Conservation (phyloP, 2,113 vertebrate species). For the Maccullochella peelii region DNA sequence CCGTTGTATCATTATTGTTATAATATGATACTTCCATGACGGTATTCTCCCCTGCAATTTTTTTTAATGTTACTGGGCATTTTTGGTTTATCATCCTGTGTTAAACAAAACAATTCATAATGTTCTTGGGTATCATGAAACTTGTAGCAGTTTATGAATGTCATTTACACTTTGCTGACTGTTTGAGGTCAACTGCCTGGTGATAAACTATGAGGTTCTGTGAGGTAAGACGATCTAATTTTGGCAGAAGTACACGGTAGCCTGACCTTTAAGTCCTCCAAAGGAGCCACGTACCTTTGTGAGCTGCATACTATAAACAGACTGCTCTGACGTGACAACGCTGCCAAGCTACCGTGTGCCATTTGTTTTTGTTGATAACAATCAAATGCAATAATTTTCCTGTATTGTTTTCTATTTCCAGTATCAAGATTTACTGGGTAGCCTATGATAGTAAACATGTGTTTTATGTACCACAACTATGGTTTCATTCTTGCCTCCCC, state of each 20-base stretch:
- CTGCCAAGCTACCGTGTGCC: not conserved
- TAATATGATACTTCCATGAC: not conserved
- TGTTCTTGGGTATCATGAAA: not conserved
- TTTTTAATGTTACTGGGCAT: not conserved
- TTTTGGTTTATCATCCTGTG: not conserved
- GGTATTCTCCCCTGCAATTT: no score
- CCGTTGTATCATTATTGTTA: not conserved
- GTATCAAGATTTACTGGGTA: slow-evolving; percentile 12
- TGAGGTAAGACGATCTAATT: slow-evolving; percentile 28
- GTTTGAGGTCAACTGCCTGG: not conserved
- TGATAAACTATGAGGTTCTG: slow-evolving; percentile 15
- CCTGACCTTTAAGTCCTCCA: slow-evolving; percentile 47
- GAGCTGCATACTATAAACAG: slow-evolving; percentile 22
- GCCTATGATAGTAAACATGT: not conserved
- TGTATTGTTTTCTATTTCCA: slow-evolving; percentile 8
- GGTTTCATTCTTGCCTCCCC: not conserved
- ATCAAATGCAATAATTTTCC: not conserved
- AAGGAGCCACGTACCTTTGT: slow-evolving; percentile 9
- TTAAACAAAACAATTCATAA: not conserved
- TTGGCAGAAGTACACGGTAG: slow-evolving; percentile 5
- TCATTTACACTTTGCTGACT: not conserved
- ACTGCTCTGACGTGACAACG: slow-evolving; percentile 13
- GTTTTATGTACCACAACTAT: not conserved
- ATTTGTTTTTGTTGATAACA: slow-evolving; percentile 19
- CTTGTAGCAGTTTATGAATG: not conserved